Percentiles rank a stretch among this genome's conserved stretches.
Evolutionary conservation across 2,888 invertebrate genomes (phyloP).

Genomic region (Mechanitis messenoides): DNA sequence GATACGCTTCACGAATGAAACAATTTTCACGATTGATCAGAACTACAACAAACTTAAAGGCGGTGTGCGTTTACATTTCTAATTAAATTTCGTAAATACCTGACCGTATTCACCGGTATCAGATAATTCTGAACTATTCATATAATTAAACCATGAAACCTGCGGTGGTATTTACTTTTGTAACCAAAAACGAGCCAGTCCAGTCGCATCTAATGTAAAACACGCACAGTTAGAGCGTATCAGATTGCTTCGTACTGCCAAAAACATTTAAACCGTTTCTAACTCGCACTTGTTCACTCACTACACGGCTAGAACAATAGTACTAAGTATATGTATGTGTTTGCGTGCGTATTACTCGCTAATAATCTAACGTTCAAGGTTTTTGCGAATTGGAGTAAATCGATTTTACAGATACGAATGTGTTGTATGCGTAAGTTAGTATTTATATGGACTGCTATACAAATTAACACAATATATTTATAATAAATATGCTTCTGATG

Average conservation of each 20-base stretch:
- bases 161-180: too few relatives aligned
- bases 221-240: background rate
- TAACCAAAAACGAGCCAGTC: too few relatives aligned
- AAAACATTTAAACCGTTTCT: background rate
- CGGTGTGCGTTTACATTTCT: too few relatives aligned
- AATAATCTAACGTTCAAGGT: background rate
- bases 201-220: too few relatives aligned
- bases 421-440: background rate
- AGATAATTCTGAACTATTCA: too few relatives aligned
- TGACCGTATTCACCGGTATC: too few relatives aligned
- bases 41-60: too few relatives aligned
- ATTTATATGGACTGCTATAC: background rate
- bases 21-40: too few relatives aligned
- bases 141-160: too few relatives aligned
- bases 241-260: constrained; percentile 4
- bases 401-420: constrained; percentile 2
- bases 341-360: background rate
- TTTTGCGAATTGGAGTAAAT: background rate
- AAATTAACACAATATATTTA: background rate
- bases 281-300: background rate
- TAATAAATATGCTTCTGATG: background rate
- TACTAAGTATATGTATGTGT: constrained; percentile 1
- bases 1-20: too few relatives aligned
- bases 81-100: too few relatives aligned
- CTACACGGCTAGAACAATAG: background rate